Evolutionary conservation across 2,888 invertebrate species (phyloP), one percentile per base, ranked within the genome.

Genomic region (Exocentrus adspersus): DNA sequence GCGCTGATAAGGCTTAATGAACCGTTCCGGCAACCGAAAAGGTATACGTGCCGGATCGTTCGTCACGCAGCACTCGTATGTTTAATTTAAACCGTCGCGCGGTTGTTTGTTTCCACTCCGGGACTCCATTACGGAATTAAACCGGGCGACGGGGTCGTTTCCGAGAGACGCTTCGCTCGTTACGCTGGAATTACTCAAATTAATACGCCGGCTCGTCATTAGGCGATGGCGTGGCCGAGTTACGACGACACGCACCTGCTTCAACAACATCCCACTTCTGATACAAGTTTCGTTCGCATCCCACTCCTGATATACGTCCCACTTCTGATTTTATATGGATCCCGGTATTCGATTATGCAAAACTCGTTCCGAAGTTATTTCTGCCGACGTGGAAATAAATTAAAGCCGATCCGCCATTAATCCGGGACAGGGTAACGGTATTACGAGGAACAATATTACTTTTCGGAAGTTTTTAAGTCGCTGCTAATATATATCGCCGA

Each of bases 301-400:
- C n/a, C n/a, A n/a, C n/a, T n/a, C n/a, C n/a, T n/a, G n/a, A n/a
- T n/a, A n/a, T n/a, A n/a, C n/a, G n/a, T n/a, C n/a, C n/a, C n/a
- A n/a, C n/a, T n/a, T n/a, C n/a, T n/a, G n/a, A n/a, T n/a, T n/a
- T n/a, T n/a, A n/a, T n/a, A n/a, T n/a, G n/a, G n/a, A n/a, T n/a
- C n/a, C n/a, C n/a, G n/a, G n/a, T n/a, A n/a, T n/a, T n/a, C n/a
- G n/a, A n/a, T n/a, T n/a, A n/a, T n/a, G n/a, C n/a, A n/a, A n/a
- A 45, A 45, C 45, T 20, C 20, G 45, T 45, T 45, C 16, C 12
- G 12, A 45, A 45, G 45, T 45, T 45, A 21, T 45, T 45, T 45
- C 12, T 21, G 21, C 20, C 12, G 21, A n/a, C 12, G 21, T 21
- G 6, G 17, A 45, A 45, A 45, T 45, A 45, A 45, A 45, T 45